These are phyloP conservation scores for Gymnoscopelus braueri DNA, from an alignment of 2,797 vertebrate species.

Conservation along the genomic window DNA sequence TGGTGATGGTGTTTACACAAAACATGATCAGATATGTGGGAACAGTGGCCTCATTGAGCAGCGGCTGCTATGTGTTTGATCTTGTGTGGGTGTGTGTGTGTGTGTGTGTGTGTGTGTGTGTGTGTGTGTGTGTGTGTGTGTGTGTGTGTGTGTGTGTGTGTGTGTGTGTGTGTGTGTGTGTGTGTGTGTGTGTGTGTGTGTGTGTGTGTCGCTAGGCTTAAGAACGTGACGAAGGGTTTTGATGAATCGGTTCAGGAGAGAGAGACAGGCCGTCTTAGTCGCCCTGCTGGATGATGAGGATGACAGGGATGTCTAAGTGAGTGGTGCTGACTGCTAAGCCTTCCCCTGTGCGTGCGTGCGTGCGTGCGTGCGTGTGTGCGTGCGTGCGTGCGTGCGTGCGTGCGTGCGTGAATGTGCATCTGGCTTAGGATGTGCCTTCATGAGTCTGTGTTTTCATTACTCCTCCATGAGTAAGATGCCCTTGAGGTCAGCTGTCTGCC, in stretches of 20 bases:
- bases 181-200: not conserved
- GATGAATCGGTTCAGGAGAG: too few species aligned
- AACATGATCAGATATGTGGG: conserved; percentile 57
- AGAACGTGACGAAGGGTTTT: too few species aligned
- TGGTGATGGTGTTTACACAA: conserved; percentile 66
- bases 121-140: not conserved
- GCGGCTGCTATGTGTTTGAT: conserved; percentile 44
- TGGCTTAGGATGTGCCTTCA: not conserved
- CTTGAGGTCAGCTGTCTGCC: conserved; percentile 18
- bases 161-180: not conserved
- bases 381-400: not conserved
- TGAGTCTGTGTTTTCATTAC: not conserved
- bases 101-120: too few species aligned
- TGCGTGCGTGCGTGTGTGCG: not conserved
- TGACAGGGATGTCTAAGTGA: conserved; percentile 50
- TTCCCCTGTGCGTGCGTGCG: conserved; percentile 4
- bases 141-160: not conserved
- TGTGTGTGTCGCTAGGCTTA: not conserved
- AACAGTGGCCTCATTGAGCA: conserved; percentile 50
- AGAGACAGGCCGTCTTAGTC: too few species aligned
- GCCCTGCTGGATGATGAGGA: conserved; percentile 39
- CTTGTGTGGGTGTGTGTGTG: too few species aligned
- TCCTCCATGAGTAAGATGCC: conserved; percentile 2
- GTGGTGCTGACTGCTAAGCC: conserved; percentile 53
- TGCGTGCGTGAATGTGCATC: not conserved